Evolutionary conservation across 2,888 invertebrate species (phyloP).

Genomic region (Zeuzera pyrina): DNA sequence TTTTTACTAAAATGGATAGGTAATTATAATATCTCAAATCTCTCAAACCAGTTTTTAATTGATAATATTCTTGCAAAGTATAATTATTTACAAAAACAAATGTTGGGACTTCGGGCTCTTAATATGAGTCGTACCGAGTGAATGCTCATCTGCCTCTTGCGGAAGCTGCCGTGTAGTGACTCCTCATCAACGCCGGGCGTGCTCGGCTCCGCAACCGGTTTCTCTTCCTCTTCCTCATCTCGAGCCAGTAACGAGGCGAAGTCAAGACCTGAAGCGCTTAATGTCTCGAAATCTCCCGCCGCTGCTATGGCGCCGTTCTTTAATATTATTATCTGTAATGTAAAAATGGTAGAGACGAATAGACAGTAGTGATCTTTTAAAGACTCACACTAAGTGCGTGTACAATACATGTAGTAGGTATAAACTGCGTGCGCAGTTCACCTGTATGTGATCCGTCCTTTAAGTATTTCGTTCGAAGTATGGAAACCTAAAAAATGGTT

Average conservation of each 20-base stretch:
- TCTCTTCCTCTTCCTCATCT: constrained; percentile 55
- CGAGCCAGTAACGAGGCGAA: constrained; percentile 81
- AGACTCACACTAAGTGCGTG: too few species aligned
- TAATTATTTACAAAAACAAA: not conserved
- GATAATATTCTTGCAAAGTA: too few species aligned
- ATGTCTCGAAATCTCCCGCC: constrained; percentile 79
- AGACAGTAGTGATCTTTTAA: too few species aligned
- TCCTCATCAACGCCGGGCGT: constrained; percentile 32
- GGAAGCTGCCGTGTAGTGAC: constrained; percentile 49
- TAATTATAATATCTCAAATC: too few species aligned
- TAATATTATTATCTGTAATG: constrained; percentile 66
- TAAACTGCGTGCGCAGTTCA: not conserved
- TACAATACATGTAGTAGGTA: too few species aligned
- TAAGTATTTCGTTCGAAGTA: constrained; percentile 8
- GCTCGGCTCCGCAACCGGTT: constrained; percentile 24
- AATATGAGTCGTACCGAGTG: constrained; percentile 38
- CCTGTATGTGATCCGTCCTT: not conserved
- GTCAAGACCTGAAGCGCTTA: constrained; percentile 82
- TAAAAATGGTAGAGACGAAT: not conserved
- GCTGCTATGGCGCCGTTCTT: constrained; percentile 74
- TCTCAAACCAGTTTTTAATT: too few species aligned
- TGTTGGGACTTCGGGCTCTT: not conserved
- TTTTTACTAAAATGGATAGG: too few species aligned
- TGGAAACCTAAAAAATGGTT: not conserved
- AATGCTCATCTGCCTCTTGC: constrained; percentile 64